Base-by-base conservation (phyloP, 2,797 vertebrate species). In the Enteromius fasciolatus region DNA sequence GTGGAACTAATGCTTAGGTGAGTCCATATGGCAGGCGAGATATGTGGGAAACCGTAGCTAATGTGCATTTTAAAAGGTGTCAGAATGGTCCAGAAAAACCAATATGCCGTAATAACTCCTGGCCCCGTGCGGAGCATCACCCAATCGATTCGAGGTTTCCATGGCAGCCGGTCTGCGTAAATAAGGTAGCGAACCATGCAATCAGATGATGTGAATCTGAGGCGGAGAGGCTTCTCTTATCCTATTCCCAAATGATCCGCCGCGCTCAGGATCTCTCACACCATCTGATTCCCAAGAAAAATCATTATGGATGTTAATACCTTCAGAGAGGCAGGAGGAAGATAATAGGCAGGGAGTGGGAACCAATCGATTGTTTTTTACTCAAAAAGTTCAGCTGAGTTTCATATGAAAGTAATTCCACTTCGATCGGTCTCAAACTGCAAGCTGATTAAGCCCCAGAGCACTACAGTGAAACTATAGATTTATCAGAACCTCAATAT, bases 111-210 rank as follows among this genome's bases (percentile, higher is more conserved):
- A 90, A 91, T 89, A 89, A 90, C 88, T 85, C 83, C 83, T 84
- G 87, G 86, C 89, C 87, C 91, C 61, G 88, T 48, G 0, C 85
- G 84, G 84, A 84, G 75, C 85, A 69, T 36, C 25, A 50, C 79
- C 87, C 88, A 91, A 92, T 94, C 89, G 88, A 92, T 92, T 89
- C 76, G 83, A 87, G 61, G 90, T 92, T 92, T 87, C 92, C 90
- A 90, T 92, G 90, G 90, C 77, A 87, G 88, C 87, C 75, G 79
- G 78, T 18, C 76, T 81, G 78, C 80, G 84, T 85, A 59, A 90
- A 90, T 87, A 74, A 84, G 89, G 87, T 82, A 84, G 85, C 74
- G 67, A 88, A 84, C 80, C 87, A 84, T 87, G 77, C 87, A 85
- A 87, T 83, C 28, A 82, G 57, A 84, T 86, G 87, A 88, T 88